Conservation (phyloP, 2,888 invertebrate genomes). For the Odontothrips loti region DNA sequence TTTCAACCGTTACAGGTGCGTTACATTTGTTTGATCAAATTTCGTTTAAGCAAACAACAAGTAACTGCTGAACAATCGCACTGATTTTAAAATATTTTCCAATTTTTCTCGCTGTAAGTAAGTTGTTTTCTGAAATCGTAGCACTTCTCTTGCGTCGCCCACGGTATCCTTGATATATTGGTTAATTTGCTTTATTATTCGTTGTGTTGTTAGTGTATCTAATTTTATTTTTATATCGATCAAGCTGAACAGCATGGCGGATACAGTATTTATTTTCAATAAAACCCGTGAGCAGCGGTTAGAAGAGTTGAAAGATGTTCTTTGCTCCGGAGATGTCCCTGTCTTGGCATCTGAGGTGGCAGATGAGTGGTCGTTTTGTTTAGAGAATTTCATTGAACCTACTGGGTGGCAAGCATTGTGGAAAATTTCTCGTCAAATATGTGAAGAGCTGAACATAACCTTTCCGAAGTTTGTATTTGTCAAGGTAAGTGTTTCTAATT, state of each 20-base stretch:
- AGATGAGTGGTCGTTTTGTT: constrained; percentile 54
- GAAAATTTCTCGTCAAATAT: constrained; percentile 62
- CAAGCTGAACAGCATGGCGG: constrained; percentile 37
- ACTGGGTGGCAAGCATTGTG: constrained; percentile 67
- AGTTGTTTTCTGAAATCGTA: too few relatives aligned
- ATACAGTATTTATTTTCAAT: constrained; percentile 54
- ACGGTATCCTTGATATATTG: too few relatives aligned
- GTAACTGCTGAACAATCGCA: too few relatives aligned
- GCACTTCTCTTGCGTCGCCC: too few relatives aligned
- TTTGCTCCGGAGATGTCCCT: constrained; percentile 46
- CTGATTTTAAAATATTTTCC: too few relatives aligned
- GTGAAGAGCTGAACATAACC: constrained; percentile 59
- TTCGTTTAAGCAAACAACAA: too few relatives aligned
- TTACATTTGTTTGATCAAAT: too few relatives aligned
- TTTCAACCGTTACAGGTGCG: too few relatives aligned
- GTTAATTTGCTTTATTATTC: too few relatives aligned
- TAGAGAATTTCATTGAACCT: constrained; percentile 59
- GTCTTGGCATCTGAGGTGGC: constrained; percentile 52
- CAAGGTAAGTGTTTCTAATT: constrained; percentile 46
- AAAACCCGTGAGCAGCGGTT: constrained; percentile 55
- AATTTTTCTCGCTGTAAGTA: too few relatives aligned
- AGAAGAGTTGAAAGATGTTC: constrained; percentile 52
- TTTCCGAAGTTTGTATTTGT: constrained; percentile 62
- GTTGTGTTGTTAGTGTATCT: too few relatives aligned
- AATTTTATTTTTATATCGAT: too few relatives aligned